Conservation (phyloP, 2,797 vertebrate genomes). For the Danio choprae region DNA sequence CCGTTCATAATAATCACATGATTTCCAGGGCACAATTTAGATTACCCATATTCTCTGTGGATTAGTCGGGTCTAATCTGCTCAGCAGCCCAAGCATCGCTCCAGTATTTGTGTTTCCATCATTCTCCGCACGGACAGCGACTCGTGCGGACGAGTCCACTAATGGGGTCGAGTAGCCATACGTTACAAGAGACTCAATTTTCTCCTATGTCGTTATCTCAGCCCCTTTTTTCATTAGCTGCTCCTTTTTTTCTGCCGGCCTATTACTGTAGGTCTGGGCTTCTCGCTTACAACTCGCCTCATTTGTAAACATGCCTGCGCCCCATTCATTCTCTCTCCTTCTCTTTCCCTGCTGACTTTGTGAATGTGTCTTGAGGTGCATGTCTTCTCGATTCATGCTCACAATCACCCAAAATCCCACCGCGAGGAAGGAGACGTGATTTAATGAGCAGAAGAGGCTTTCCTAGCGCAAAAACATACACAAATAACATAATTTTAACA, state of each 20-base stretch:
- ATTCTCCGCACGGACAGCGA: slow-evolving; percentile 53
- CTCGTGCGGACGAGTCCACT: slow-evolving; percentile 53
- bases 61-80: slow-evolving; percentile 75
- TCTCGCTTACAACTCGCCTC: slow-evolving; percentile 9
- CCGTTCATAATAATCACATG: slow-evolving; percentile 69
- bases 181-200: slow-evolving; percentile 40
- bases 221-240: slow-evolving; percentile 38
- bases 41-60: slow-evolving; percentile 63
- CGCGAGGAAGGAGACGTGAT: slow-evolving; percentile 58
- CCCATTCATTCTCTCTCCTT: slow-evolving; percentile 30
- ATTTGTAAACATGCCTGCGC: slow-evolving; percentile 35
- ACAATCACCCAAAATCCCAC: slow-evolving; percentile 40
- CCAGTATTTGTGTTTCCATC: slow-evolving; percentile 71
- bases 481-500: slow-evolving; percentile 38
- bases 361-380: slow-evolving; percentile 35
- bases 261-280: background rate
- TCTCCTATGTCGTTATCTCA: slow-evolving; percentile 4
- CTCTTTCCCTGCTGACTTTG: slow-evolving; percentile 18
- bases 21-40: slow-evolving; percentile 63
- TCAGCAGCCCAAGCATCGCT: slow-evolving; percentile 66
- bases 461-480: slow-evolving; percentile 57
- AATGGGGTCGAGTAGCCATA: slow-evolving; percentile 59
- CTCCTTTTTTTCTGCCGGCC: slow-evolving; percentile 13
- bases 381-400: slow-evolving; percentile 33
- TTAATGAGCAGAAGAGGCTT: slow-evolving; percentile 70